phyloP scores from a whole-genome alignment of 1,140 invertebrate genomes.

The Dinoponera quadriceps region DNA sequence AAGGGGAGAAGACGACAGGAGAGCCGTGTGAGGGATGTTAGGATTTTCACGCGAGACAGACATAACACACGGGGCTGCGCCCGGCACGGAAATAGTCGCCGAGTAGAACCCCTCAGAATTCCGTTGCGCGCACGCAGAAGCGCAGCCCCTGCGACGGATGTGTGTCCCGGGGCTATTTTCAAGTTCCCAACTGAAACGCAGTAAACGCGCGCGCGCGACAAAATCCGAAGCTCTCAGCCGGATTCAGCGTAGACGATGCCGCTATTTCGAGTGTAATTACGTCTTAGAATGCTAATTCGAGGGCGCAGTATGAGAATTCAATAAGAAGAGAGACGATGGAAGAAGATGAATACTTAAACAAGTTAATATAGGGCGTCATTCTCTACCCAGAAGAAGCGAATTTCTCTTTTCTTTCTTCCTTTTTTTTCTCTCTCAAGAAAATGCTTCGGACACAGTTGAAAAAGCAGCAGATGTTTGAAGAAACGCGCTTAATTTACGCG shows the following conservation, averaged over 20 bases:
- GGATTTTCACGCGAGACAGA: constrained; percentile 53
- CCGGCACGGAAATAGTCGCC: constrained; percentile 77
- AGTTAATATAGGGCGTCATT: not conserved
- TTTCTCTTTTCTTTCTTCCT: not conserved
- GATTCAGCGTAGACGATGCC: not conserved
- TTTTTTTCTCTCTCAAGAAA: not conserved
- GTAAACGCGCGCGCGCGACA: constrained; percentile 20
- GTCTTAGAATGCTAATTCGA: constrained; percentile 19
- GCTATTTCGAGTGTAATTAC: constrained; percentile 27
- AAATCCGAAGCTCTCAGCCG: constrained; percentile 57
- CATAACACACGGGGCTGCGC: constrained; percentile 32
- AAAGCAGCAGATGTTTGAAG: constrained; percentile 50
- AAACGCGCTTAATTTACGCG: constrained; percentile 42
- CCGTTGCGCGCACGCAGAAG: constrained; percentile 52
- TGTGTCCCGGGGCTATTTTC: constrained; percentile 72
- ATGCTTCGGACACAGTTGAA: not conserved
- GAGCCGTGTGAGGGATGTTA: constrained; percentile 66
- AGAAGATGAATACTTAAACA: not conserved
- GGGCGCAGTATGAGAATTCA: not conserved
- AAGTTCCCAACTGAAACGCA: constrained; percentile 58
- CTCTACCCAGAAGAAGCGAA: not conserved
- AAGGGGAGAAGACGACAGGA: not conserved
- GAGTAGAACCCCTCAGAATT: constrained; percentile 51
- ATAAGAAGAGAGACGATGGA: constrained; percentile 5
- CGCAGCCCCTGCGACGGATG: constrained; percentile 74